Evolutionary conservation across 2,888 invertebrate genomes (phyloP).

Genomic region (Dynastes maya): DNA sequence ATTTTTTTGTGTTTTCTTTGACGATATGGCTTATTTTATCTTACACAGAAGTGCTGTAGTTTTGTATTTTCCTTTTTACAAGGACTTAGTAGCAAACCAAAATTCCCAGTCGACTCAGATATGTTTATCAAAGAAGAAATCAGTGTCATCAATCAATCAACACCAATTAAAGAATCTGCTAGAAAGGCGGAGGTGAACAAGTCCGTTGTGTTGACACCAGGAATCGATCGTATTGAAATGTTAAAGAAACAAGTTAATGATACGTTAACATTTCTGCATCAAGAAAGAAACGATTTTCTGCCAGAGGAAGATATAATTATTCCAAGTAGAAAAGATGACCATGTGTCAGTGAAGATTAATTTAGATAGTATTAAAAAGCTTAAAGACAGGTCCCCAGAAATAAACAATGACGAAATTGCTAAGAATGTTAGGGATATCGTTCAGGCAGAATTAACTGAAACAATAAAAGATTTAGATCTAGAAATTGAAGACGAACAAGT

Average conservation of each 20-base stretch:
- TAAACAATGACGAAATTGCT: constrained; percentile 50
- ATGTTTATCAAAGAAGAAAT: constrained; percentile 46
- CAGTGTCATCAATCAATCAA: constrained; percentile 16
- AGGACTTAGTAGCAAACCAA: constrained; percentile 45
- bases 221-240: constrained; percentile 59
- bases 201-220: constrained; percentile 21
- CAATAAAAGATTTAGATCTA: constrained; percentile 51
- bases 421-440: constrained; percentile 47
- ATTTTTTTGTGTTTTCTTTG: constrained; percentile 36
- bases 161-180: constrained; percentile 24
- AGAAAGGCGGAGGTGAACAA: constrained; percentile 3
- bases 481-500: constrained; percentile 46
- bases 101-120: constrained; percentile 40
- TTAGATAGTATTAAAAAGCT: constrained; percentile 61
- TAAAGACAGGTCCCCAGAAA: constrained; percentile 56
- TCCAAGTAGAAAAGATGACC: constrained; percentile 68
- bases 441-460: constrained; percentile 47
- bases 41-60: constrained; percentile 49
- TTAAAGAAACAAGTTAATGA: constrained; percentile 67
- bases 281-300: constrained; percentile 69
- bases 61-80: constrained; percentile 46
- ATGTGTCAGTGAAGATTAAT: constrained; percentile 66
- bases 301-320: constrained; percentile 68
- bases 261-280: constrained; percentile 68
- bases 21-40: constrained; percentile 40